Percentiles rank a stretch among this genome's conserved stretches.
Evolutionary conservation across 1,140 invertebrate species (phyloP).

Genomic region (Hylyphantes graminicola): DNA sequence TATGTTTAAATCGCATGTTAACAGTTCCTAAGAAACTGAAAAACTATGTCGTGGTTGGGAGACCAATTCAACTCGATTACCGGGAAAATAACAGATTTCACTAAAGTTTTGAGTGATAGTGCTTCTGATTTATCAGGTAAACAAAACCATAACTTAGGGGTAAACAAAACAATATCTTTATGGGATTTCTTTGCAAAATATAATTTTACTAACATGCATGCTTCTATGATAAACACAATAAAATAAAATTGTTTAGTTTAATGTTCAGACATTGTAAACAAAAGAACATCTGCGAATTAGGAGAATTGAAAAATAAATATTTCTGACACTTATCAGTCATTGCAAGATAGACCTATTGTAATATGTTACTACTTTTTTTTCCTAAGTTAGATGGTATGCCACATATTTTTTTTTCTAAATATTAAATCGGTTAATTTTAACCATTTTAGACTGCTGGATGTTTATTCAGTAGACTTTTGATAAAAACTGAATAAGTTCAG

Average conservation of each 20-base stretch:
- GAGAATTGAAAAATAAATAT: background rate
- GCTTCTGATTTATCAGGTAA: constrained; percentile 9
- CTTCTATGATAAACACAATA: background rate
- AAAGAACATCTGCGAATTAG: background rate
- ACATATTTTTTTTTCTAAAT: too few species aligned
- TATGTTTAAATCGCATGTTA: too few species aligned
- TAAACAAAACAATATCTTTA: background rate
- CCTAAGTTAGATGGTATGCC: too few species aligned
- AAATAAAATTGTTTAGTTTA: background rate
- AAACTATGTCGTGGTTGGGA: constrained; percentile 54
- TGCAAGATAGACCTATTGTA: too few species aligned
- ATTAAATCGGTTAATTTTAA: too few species aligned
- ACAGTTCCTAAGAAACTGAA: too few species aligned
- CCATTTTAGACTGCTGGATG: too few species aligned
- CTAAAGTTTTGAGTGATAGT: constrained; percentile 27
- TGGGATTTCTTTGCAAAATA: background rate
- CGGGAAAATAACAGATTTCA: constrained; percentile 44
- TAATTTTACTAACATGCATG: background rate
- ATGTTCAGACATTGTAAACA: background rate
- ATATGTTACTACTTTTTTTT: too few species aligned
- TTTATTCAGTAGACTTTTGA: too few species aligned
- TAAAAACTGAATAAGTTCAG: too few species aligned
- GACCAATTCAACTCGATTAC: constrained; percentile 46
- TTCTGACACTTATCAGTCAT: too few species aligned
- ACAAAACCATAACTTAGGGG: background rate